phyloP scores from a whole-genome alignment of 2,113 vertebrate species.

The Chaenocephalus aceratus region DNA sequence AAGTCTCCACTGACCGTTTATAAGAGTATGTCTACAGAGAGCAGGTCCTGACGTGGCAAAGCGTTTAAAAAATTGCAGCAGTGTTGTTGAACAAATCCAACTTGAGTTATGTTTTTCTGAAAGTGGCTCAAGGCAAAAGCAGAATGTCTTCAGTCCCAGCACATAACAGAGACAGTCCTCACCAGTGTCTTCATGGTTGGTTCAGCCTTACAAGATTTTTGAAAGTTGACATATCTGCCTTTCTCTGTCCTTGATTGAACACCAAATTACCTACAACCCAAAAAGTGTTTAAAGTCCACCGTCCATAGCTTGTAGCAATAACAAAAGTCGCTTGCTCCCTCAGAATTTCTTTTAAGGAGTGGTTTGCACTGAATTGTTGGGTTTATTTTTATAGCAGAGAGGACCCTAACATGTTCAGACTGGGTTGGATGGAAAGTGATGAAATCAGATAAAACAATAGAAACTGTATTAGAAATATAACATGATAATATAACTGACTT shows the following conservation, averaged over 20 bases:
- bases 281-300: background rate
- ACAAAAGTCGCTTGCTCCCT: background rate
- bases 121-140: background rate
- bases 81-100: background rate
- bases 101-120: background rate
- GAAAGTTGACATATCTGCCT: constrained; percentile 5
- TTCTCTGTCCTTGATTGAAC: background rate
- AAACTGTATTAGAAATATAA: background rate
- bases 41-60: background rate
- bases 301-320: background rate
- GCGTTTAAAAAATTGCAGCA: background rate
- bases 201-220: background rate
- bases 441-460: background rate
- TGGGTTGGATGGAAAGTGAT: background rate
- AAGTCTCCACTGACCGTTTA: background rate
- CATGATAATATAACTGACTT: background rate
- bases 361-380: background rate
- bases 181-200: background rate
- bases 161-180: background rate
- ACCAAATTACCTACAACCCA: background rate
- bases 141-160: background rate
- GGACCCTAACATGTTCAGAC: background rate
- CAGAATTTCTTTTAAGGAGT: background rate
- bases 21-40: background rate
- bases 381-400: background rate